Conservation (phyloP, 2,797 vertebrate genomes). For the Micropoecilia bifurca region DNA sequence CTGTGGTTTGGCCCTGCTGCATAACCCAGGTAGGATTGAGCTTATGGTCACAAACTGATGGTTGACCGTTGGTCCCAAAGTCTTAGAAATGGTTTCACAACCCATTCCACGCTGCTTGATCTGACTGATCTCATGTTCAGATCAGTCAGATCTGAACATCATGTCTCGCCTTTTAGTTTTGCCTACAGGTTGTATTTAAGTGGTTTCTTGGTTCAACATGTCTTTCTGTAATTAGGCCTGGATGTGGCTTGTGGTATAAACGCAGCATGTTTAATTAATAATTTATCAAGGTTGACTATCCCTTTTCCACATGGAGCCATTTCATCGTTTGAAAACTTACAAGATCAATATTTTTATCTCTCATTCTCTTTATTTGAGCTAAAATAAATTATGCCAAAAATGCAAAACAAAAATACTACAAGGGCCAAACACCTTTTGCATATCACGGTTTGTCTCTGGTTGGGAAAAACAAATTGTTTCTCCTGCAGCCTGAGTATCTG, state of each 20-base stretch:
- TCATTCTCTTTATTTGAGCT: neutral
- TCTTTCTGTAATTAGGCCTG: neutral
- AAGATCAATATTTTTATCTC: neutral
- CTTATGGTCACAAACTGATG: neutral
- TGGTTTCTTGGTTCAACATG: neutral
- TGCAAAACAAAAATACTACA: neutral
- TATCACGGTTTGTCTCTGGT: neutral
- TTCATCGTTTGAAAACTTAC: neutral
- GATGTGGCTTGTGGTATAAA: neutral
- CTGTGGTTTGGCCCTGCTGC: neutral
- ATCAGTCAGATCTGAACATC: neutral
- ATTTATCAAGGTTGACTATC: neutral
- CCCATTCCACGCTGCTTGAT: neutral
- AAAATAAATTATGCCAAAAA: neutral
- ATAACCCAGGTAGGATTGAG: neutral
- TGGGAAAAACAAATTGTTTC: conserved; percentile 4
- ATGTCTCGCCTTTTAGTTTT: neutral
- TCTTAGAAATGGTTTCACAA: neutral
- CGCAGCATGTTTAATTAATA: neutral
- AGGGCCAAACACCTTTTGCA: neutral
- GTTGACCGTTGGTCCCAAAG: neutral
- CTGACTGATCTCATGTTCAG: too few species aligned
- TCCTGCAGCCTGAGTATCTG: conserved; percentile 88
- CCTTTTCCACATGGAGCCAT: neutral
- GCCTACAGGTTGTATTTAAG: neutral